Evolutionary conservation across 2,113 vertebrate genomes (phyloP), one percentile per base, ranked within the genome.

Genomic region (Muntiacus reevesi): DNA sequence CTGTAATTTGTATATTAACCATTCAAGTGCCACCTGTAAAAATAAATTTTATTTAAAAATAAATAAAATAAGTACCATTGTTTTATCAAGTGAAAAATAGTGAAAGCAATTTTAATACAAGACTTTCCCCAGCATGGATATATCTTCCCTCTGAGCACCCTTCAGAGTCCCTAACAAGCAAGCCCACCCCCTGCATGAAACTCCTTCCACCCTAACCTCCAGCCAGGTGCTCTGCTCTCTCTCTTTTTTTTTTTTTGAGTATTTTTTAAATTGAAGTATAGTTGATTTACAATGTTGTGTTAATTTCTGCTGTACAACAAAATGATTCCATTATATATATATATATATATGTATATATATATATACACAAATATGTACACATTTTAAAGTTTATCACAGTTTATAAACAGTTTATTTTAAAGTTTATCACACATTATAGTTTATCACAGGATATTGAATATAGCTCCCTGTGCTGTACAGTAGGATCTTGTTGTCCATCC

Each of bases 1-100:
- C 55, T 90, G 9, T 60, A 90, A 93, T 71, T 67, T 78, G 57
- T 54, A 67, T 36, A 30, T 21, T 78, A 50, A 76, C 4, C 92
- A 76, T 81, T 96, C 67, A 79, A 54, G 47, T 8, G 1, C 67
- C 89, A 89, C 40, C 43, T 97, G 93, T 94, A 92, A 95, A 97
- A 95, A 93, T 28, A 89, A 94, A 89, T 21, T 71, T 71, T 71
- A 40, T 96, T 94, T 95, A 90, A 95, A 97, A 96, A 94, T 33
- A 91, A 94, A 81, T 21, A 23, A 71, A 71, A 71, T 52, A 83
- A 91, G n/a, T 60, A 59, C 89, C 89, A 36, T 16, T 45, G 16
- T 82, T 86, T 96, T 91, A 92, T 89, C 87, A 92, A 96, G 87
- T 89, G 55, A 95, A 36, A 95, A 90, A 93, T 55, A 88, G 27